A percentile compares a stretch with the other conserved stretches of the same genome.
These are phyloP conservation scores for Tetranychus piercei DNA, from an alignment of 2,888 invertebrate genomes.

Conservation along the genomic window DNA sequence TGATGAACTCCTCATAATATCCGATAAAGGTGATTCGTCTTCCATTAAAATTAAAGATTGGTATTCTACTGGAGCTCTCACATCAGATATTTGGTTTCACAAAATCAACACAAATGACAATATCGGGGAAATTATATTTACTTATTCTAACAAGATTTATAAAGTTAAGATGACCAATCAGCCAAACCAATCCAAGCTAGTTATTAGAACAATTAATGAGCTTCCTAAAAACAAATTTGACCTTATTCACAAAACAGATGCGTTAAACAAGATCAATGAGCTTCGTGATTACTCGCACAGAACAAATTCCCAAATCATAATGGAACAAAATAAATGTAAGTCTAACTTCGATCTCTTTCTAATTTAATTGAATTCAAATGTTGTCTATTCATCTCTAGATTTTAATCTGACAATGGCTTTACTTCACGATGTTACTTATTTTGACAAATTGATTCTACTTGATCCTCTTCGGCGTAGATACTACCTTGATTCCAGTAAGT, in stretches of 20 bases:
- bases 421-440: neutral
- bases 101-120: neutral
- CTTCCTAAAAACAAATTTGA: neutral
- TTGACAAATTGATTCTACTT: neutral
- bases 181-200: neutral
- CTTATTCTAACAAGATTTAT: neutral
- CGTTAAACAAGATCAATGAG: neutral
- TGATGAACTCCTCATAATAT: neutral
- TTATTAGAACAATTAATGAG: neutral
- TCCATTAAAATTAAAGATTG: neutral
- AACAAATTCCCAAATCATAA: neutral
- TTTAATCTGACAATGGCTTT: neutral
- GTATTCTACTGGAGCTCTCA: neutral
- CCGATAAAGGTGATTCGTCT: neutral
- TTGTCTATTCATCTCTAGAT: neutral
- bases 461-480: constrained; percentile 3
- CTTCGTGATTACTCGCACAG: neutral
- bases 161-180: neutral
- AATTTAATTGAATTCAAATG: neutral
- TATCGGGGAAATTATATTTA: neutral
- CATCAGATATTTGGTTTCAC: neutral
- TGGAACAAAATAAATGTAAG: neutral
- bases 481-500: neutral
- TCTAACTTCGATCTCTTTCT: neutral
- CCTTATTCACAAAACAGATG: neutral